Evolutionary conservation across 2,888 invertebrate species (phyloP).

Genomic region (Drosophila dives): DNA sequence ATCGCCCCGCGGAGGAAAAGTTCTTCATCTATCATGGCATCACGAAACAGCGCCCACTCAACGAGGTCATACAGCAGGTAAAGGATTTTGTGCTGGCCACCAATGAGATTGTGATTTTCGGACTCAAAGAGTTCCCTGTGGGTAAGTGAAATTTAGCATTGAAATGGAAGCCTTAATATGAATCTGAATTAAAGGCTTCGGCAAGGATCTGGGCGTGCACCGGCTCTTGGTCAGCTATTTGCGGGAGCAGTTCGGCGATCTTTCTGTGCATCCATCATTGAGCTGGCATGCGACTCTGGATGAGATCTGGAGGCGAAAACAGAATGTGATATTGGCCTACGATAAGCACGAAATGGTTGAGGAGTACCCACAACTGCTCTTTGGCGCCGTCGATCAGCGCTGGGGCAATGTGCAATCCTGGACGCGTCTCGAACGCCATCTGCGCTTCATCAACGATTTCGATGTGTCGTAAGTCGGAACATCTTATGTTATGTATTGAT

Average conservation of each 20-base stretch:
- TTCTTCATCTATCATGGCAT: slow-evolving; percentile 87
- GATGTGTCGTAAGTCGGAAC: slow-evolving; percentile 78
- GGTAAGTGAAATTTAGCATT: slow-evolving; percentile 81
- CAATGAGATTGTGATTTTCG: slow-evolving; percentile 87
- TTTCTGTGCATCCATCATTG: slow-evolving; percentile 85
- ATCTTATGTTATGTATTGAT: not conserved
- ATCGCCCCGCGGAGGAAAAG: slow-evolving; percentile 80
- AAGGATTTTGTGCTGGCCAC: slow-evolving; percentile 86
- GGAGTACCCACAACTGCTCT: slow-evolving; percentile 84
- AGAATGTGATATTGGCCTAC: slow-evolving; percentile 86
- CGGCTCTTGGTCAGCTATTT: slow-evolving; percentile 86
- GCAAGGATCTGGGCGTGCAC: slow-evolving; percentile 85
- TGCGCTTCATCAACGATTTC: slow-evolving; percentile 82
- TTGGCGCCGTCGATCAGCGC: slow-evolving; percentile 87
- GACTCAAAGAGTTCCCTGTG: slow-evolving; percentile 87
- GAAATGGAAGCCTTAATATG: not conserved
- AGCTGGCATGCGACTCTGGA: slow-evolving; percentile 85
- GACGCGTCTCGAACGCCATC: slow-evolving; percentile 86
- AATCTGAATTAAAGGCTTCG: slow-evolving; percentile 83
- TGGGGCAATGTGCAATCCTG: slow-evolving; percentile 89
- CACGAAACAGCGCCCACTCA: slow-evolving; percentile 85
- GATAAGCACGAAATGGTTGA: slow-evolving; percentile 84
- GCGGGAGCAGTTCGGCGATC: slow-evolving; percentile 86
- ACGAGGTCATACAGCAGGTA: slow-evolving; percentile 86
- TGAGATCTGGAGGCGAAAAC: slow-evolving; percentile 86